These are phyloP conservation scores for Ondatra zibethicus DNA, from an alignment of 2,113 vertebrate genomes.

Conservation along the genomic window DNA sequence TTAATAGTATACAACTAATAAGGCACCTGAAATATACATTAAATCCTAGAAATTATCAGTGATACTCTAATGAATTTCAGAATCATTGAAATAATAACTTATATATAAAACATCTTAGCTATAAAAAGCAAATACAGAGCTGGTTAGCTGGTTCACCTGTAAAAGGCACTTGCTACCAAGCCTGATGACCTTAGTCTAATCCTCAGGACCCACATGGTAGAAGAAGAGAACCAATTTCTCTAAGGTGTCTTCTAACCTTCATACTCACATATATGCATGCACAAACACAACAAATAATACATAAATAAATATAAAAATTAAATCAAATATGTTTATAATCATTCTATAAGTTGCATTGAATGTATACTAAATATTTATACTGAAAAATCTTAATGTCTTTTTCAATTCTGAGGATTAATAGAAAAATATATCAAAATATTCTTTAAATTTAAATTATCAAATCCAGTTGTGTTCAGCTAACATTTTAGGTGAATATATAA, in stretches of 20 bases:
- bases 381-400: neutral
- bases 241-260: neutral
- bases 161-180: neutral
- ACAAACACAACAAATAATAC: neutral
- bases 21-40: neutral
- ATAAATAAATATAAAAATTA: neutral
- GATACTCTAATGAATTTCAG: slow-evolving; percentile 28
- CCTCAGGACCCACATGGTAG: neutral
- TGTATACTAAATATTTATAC: neutral
- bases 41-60: neutral
- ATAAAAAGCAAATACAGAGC: neutral
- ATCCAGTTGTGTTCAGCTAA: neutral
- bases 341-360: neutral
- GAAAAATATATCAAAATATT: slow-evolving; percentile 43
- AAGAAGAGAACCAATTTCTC: neutral
- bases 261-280: neutral
- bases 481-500: neutral
- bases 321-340: no score
- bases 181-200: neutral
- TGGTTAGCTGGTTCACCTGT: neutral
- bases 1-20: neutral
- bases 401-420: slow-evolving; percentile 16
- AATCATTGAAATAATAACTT: neutral
- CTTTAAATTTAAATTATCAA: neutral
- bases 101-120: neutral